Evolutionary conservation across 2,888 invertebrate genomes (phyloP), one percentile per base, ranked within the genome.

Genomic region (Rhamnusium bicolor): DNA sequence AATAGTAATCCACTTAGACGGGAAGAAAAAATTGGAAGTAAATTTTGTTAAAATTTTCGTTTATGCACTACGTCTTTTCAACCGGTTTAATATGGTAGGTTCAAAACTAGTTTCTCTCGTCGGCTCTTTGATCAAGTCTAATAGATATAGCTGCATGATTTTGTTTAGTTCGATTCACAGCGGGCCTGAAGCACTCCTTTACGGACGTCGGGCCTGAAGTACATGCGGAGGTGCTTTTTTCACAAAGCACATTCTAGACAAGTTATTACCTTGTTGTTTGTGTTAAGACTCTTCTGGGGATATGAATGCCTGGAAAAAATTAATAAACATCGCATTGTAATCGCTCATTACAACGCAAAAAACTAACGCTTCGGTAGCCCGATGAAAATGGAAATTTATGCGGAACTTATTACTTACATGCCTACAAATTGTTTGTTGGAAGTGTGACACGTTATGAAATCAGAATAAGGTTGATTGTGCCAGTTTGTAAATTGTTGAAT

Each of bases 71-170:
- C 27, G 32, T 27, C n/a, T 32, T 56, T 73, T 54, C 67, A 71
- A 75, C 72, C 77, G 76, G 77, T 74, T 76, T 58, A 68, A 69
- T 65, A 70, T 75, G 73, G 75, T 65, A 58, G 67, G 67, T 73
- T 74, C 80, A 72, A 84, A 84, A 84, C 84, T 84, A 83, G 84
- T 84, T 84, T 82, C 82, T 78, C 74, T 76, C 69, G 83, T 81
- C 84, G 83, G 83, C 80, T 78, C 85, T 85, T 84, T 84, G 85
- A 84, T 84, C 79, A 78, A 78, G 76, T 81, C 81, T 84, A 82
- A 81, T 84, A 84, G 84, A 84, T 80, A 83, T 83, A 82, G 82
- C 82, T 80, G 83, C 83, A 82, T 84, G 84, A 83, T 84, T 85
- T 84, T 83, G 84, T 84, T 82, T 66, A 82, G 84, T 83, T 84